A percentile compares a stretch with the other conserved stretches of the same genome.
phyloP scores from a whole-genome alignment of 2,888 invertebrate genomes.

The Automeris io region DNA sequence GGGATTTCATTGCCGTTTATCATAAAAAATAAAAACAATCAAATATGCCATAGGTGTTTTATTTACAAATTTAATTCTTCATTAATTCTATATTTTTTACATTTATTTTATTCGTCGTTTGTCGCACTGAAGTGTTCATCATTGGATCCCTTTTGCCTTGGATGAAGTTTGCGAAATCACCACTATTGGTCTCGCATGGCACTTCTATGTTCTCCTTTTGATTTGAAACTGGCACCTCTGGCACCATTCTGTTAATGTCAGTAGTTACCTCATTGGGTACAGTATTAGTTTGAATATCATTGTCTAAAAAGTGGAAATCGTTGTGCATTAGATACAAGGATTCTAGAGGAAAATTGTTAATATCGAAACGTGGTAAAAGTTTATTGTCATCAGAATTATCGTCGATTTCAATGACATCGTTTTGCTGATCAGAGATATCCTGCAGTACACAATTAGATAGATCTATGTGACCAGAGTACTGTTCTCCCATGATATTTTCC shows the following conservation, averaged over 20 bases:
- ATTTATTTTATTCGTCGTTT: constrained; percentile 63
- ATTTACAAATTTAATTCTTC: constrained; percentile 46
- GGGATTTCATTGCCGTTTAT: constrained; percentile 82
- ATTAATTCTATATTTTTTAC: constrained; percentile 71
- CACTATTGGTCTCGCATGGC: constrained; percentile 28
- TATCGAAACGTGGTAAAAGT: constrained; percentile 56
- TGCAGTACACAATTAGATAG: constrained; percentile 49
- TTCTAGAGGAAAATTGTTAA: constrained; percentile 57
- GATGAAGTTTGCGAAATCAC: constrained; percentile 51
- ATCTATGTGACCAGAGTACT: constrained; percentile 56
- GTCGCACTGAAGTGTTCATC: constrained; percentile 64
- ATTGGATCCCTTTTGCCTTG: constrained; percentile 67
- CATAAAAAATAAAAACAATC: not conserved
- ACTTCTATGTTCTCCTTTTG: constrained; percentile 48
- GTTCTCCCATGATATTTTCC: constrained; percentile 63
- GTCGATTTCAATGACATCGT: constrained; percentile 67
- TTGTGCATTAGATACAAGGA: constrained; percentile 64
- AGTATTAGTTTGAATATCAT: constrained; percentile 42
- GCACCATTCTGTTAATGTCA: constrained; percentile 52
- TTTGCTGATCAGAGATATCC: constrained; percentile 51
- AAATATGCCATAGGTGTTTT: constrained; percentile 10
- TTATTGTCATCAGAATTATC: constrained; percentile 70
- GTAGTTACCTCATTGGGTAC: constrained; percentile 38
- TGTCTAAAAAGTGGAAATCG: constrained; percentile 65
- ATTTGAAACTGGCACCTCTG: constrained; percentile 51